phyloP scores from a whole-genome alignment of 2,797 vertebrate species.

The Amblyraja radiata region DNA sequence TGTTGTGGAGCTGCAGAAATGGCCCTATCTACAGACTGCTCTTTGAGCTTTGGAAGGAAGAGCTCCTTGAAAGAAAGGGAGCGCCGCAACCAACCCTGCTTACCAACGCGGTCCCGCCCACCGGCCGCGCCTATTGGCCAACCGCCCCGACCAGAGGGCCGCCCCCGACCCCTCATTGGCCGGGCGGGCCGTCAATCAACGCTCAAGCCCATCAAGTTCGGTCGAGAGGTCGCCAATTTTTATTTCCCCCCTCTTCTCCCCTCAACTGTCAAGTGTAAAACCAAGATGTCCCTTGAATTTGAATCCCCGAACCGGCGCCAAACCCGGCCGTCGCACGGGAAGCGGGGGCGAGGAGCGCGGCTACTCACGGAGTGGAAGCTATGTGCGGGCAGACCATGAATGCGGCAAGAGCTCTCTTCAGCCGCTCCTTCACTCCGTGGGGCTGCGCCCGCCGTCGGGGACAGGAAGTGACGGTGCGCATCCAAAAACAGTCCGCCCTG shows the following conservation, averaged over 20 bases:
- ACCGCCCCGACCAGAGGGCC: rapidly evolving
- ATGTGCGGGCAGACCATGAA: not conserved
- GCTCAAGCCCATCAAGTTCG: not conserved
- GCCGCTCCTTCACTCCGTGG: not conserved
- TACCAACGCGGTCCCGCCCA: not conserved
- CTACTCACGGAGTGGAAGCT: constrained; percentile 6
- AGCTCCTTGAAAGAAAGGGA: not conserved
- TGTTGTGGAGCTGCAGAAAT: not conserved
- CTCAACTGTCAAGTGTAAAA: not conserved
- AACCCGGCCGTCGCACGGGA: not conserved
- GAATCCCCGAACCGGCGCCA: not conserved
- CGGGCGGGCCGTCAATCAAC: not conserved
- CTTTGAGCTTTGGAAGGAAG: not conserved
- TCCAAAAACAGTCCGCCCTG: not conserved
- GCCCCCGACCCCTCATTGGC: not conserved
- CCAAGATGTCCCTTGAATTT: too few relatives aligned
- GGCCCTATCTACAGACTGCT: not conserved
- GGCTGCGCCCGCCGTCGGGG: not conserved
- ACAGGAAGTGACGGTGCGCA: constrained; percentile 12
- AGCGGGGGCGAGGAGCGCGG: not conserved
- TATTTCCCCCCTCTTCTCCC: not conserved
- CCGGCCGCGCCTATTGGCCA: not conserved
- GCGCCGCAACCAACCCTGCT: not conserved
- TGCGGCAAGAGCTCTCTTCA: not conserved
- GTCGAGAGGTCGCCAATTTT: not conserved